Conservation (phyloP, 2,797 vertebrate species). For the Phalanger gymnotis region DNA sequence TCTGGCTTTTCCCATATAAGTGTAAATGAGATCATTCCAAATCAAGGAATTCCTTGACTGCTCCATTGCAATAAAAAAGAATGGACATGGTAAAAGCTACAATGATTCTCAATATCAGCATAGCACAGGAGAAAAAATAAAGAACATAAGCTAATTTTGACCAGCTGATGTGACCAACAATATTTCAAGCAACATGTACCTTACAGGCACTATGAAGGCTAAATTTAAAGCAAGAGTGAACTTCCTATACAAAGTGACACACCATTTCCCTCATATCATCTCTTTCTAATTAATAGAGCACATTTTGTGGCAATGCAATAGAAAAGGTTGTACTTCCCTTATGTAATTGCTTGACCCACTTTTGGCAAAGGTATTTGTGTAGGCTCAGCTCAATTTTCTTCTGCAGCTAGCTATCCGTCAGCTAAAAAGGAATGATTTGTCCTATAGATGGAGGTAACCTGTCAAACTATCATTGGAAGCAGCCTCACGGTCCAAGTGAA, state of each 20-base stretch:
- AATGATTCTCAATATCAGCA: neutral
- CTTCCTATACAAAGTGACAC: neutral
- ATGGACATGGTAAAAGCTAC: slow-evolving; percentile 13
- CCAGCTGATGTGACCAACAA: neutral
- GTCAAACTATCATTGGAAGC: neutral
- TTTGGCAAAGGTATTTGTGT: neutral
- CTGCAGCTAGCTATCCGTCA: neutral
- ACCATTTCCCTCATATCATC: neutral
- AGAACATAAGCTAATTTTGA: neutral
- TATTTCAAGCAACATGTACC: slow-evolving; percentile 7
- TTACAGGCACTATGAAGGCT: neutral
- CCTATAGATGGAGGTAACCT: neutral
- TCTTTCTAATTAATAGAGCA: neutral
- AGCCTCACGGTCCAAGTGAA: slow-evolving; percentile 14
- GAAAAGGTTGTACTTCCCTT: neutral
- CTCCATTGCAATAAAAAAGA: slow-evolving; percentile 22
- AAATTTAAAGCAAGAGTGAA: neutral
- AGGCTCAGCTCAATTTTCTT: neutral
- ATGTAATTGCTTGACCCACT: neutral
- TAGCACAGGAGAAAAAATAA: slow-evolving; percentile 5
- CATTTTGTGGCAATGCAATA: neutral
- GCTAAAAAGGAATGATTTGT: neutral
- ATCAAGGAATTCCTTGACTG: neutral
- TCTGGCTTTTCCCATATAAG: neutral
- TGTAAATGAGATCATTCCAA: slow-evolving; percentile 9